Evolutionary conservation across 2,888 invertebrate genomes (phyloP), one percentile per base, ranked within the genome.

Genomic region (Sesia bembeciformis): DNA sequence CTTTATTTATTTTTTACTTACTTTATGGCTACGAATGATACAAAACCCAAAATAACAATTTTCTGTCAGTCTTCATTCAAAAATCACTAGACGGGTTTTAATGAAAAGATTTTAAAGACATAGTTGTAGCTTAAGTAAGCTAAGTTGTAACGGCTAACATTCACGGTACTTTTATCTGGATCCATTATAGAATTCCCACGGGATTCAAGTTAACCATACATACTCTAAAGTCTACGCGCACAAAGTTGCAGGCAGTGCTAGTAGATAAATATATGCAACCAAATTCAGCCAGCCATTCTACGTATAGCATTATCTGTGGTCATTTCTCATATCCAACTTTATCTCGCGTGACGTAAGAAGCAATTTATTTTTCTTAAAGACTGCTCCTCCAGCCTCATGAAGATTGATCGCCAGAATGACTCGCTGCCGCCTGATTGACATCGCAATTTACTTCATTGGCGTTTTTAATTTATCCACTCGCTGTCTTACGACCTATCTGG

Each of bases 331-430:
- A 52, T 40, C n/a, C 67, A 69, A 72, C 71, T 77, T 75, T 77
- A 73, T 78, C 72, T 71, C 63, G 61, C 63, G 67, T 63, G 71
- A 70, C 69, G 68, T 64, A 63, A 61, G 63, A 68, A 74, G 77
- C 77, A 78, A 84, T 84, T 83, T 83, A 84, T 84, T 83, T 83
- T 81, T 82, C 81, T 78, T 75, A 76, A 83, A 76, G 79, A 78
- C 76, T 68, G 67, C 62, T 60, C 65, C 57, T 61, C 61, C 66
- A 62, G 72, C 65, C 76, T 79, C 76, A 81, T 79, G 84, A 83
- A 85, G 85, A 85, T 85, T 82, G 84, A 85, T 85, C 67, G 72
- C 72, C 61, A 53, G 68, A 74, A 74, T 81, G 83, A 83, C 81
- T 72, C 70, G 64, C 74, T 55, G 57, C 62, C 54, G 58, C 63